Percentiles rank a stretch among this genome's conserved stretches.
phyloP scores from a whole-genome alignment of 2,888 invertebrate genomes.

The Sisyra terminalis region DNA sequence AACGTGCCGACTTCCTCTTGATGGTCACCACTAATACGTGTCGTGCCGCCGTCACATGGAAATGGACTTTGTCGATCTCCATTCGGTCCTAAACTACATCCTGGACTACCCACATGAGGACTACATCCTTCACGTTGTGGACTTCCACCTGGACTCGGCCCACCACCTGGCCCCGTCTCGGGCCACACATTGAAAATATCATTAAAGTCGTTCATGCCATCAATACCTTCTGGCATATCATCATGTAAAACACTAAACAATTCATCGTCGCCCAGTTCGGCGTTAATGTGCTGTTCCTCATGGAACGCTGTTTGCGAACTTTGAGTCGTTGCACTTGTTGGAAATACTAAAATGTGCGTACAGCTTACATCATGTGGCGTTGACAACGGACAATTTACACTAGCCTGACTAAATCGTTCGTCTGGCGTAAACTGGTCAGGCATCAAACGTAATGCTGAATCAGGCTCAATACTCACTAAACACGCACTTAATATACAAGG shows the following conservation, averaged over 20 bases:
- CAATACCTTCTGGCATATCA: constrained; percentile 47
- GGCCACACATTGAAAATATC: constrained; percentile 61
- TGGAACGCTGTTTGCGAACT: constrained; percentile 54
- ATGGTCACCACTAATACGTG: constrained; percentile 18
- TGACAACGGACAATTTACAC: constrained; percentile 76
- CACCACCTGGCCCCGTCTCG: constrained; percentile 34
- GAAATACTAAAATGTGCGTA: constrained; percentile 97
- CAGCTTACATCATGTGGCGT: constrained; percentile 94
- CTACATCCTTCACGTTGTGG: constrained; percentile 36
- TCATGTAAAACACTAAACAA: constrained; percentile 45
- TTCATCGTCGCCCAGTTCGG: constrained; percentile 47
- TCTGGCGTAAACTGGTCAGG: constrained; percentile 93
- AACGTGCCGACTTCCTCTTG: constrained; percentile 62
- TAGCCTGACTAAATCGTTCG: constrained; percentile 74
- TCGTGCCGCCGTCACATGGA: constrained; percentile 28
- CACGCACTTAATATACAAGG: constrained; percentile 97
- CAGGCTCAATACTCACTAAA: constrained; percentile 88
- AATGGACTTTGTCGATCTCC: constrained; percentile 28
- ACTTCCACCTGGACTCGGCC: constrained; percentile 41
- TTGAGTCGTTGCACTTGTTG: constrained; percentile 89
- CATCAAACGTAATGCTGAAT: constrained; percentile 74
- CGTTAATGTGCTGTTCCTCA: constrained; percentile 47
- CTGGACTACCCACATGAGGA: constrained; percentile 31
- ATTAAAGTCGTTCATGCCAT: constrained; percentile 54
- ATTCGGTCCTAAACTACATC: constrained; percentile 21